Conservation (phyloP, 1,140 invertebrate species). For the Leptestheria dahalacensis region DNA sequence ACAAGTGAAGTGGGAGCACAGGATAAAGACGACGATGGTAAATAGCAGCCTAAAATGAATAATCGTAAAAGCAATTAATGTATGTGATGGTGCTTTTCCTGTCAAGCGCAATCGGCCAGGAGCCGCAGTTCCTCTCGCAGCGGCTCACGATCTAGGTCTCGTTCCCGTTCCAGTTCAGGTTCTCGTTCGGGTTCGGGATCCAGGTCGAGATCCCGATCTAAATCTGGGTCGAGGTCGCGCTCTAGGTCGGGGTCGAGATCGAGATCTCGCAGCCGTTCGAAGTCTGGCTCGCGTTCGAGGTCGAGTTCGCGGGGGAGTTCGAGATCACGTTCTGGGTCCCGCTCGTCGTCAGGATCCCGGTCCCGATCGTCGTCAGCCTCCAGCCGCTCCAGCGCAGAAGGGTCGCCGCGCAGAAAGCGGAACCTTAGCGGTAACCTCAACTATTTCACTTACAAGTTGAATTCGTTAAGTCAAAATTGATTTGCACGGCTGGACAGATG, state of each 20-base stretch:
- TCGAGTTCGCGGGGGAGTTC: background rate
- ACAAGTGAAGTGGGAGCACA: too few species aligned
- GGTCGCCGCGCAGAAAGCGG: constrained; percentile 3
- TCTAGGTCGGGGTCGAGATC: constrained; percentile 24
- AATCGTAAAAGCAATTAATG: too few species aligned
- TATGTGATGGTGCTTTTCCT: too few species aligned
- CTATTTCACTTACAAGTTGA: constrained; percentile 2
- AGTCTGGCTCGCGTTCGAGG: constrained; percentile 8
- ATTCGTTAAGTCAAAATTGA: constrained; percentile 1
- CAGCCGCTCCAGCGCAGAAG: constrained; percentile 1
- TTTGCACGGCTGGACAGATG: background rate
- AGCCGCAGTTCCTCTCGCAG: constrained; percentile 4
- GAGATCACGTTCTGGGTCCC: constrained; percentile 15
- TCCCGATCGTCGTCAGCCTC: constrained; percentile 10
- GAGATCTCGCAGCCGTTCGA: constrained; percentile 7
- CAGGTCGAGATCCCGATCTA: constrained; percentile 23
- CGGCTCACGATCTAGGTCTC: constrained; percentile 22
- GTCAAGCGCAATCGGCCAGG: constrained; percentile 11
- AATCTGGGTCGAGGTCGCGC: constrained; percentile 26
- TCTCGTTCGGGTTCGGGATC: constrained; percentile 21
- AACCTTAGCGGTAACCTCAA: constrained; percentile 3
- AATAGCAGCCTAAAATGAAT: too few species aligned
- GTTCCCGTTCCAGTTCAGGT: constrained; percentile 24
- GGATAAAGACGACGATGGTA: too few species aligned
- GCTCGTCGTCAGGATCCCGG: constrained; percentile 5